Percentiles rank a stretch among this genome's conserved stretches.
Evolutionary conservation across 2,888 invertebrate genomes (phyloP).

Genomic region (Cephonodes hylas): DNA sequence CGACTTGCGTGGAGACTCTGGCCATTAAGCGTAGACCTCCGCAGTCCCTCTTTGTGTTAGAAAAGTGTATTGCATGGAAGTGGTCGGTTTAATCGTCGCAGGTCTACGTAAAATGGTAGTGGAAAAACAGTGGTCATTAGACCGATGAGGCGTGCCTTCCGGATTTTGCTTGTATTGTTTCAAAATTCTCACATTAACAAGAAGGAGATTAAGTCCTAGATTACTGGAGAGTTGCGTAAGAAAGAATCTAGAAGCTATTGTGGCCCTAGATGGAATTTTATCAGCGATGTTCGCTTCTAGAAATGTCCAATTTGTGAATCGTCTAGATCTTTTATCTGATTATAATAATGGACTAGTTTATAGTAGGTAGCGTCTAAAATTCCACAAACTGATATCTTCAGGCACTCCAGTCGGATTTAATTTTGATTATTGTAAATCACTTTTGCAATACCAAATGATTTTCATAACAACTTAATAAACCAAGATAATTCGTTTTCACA

Average conservation of each 20-base stretch:
- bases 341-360: too few relatives aligned
- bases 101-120: conserved; percentile 35
- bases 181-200: conserved; percentile 62
- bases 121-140: conserved; percentile 55
- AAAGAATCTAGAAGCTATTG: conserved; percentile 4
- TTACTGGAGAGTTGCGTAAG: conserved; percentile 28
- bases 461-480: too few relatives aligned
- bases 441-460: neutral
- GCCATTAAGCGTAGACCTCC: conserved; percentile 35
- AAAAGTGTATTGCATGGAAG: conserved; percentile 8
- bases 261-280: neutral
- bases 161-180: conserved; percentile 61
- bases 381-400: too few relatives aligned
- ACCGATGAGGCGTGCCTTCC: conserved; percentile 69
- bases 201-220: conserved; percentile 37
- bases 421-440: neutral
- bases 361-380: too few relatives aligned
- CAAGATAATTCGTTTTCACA: too few relatives aligned
- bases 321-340: too few relatives aligned
- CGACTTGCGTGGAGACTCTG: conserved; percentile 44
- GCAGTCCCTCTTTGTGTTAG: conserved; percentile 16
- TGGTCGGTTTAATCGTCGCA: neutral
- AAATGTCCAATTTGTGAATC: neutral
- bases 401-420: neutral
- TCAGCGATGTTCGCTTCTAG: neutral